Evolutionary conservation across 2,888 invertebrate species (phyloP), one percentile per base, ranked within the genome.

Genomic region (Phymatocera aterrima): DNA sequence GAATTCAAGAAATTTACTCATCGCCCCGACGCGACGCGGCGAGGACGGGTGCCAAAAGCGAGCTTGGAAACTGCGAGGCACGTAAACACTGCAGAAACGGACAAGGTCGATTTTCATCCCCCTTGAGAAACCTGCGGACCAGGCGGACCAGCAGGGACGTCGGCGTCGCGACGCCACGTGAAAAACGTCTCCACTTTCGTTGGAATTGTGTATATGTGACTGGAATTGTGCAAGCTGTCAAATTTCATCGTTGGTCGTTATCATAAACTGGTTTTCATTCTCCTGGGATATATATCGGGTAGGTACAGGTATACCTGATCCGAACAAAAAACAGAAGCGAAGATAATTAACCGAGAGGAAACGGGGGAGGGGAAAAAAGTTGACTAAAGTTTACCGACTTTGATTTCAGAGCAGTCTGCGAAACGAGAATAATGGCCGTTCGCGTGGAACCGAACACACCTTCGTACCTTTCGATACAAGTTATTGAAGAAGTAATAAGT

Each of bases 51-150:
- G 57, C 28, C 57, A 28, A 57, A 28, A 57, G 28, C 28, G n/a
- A n/a, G n/a, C n/a, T n/a, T 57, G 57, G 57, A 57, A 57, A 57
- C 57, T 28, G 57, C 15, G 12, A 12, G 28, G 57, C 24, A 57
- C 57, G 24, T 28, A 57, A 57, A 57, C 21, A n/a, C n/a, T n/a
- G 21, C 51, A 12, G 57, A 57, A 8, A 28, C 57, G 57, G 21
- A 57, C 28, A 57, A 57, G 57, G 57, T n/a, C 28, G 28, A 57
- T 64, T 64, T n/a, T 37, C 61, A 64, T 64, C 61, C 61, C n/a
- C 61, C 37, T 37, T 18, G 61, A 37, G 61, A 64, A 18, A 37
- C 61, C 34, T 37, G 10, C 18, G 34, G 61, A 37, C 34, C 43
- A 43, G 51, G n/a, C 12, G 40, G 1, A 57, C 15, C 28, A 12